These are phyloP conservation scores for Callinectes sapidus DNA, from an alignment of 2,888 invertebrate species.

Conservation along the genomic window DNA sequence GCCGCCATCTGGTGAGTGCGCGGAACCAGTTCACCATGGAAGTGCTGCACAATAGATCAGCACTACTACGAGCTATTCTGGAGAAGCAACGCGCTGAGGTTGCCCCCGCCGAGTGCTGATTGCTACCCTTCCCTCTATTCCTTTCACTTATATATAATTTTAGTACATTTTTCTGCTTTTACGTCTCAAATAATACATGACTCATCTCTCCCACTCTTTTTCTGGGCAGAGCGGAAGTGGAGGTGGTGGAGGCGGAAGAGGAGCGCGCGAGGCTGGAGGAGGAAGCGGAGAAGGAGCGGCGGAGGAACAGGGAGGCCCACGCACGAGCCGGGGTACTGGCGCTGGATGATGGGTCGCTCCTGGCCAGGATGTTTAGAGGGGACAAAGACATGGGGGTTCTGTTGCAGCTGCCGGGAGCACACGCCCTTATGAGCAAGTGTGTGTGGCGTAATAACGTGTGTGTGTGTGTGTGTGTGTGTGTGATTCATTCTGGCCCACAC, in stretches of 20 bases:
- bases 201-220: background rate
- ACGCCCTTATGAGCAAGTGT: constrained; percentile 68
- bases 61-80: background rate
- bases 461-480: background rate
- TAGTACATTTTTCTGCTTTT: background rate
- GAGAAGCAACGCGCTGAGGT: constrained; percentile 30
- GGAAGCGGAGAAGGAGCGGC: constrained; percentile 40
- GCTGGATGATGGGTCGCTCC: constrained; percentile 67
- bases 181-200: background rate
- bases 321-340: constrained; percentile 64
- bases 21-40: background rate
- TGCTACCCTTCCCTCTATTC: background rate
- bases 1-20: background rate
- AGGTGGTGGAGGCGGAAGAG: constrained; percentile 57
- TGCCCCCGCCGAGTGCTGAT: background rate
- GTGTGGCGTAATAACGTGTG: background rate
- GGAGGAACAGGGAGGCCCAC: constrained; percentile 53
- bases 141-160: background rate
- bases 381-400: constrained; percentile 65
- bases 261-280: constrained; percentile 44
- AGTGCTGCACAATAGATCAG: background rate
- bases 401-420: constrained; percentile 62
- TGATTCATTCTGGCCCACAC: background rate
- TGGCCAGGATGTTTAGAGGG: constrained; percentile 64
- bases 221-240: constrained; percentile 53